A percentile compares a stretch with the other conserved stretches of the same genome.
These are phyloP conservation scores for Cercopithecus hamlyni DNA, from an alignment of 2,797 vertebrate genomes.

Conservation along the genomic window DNA sequence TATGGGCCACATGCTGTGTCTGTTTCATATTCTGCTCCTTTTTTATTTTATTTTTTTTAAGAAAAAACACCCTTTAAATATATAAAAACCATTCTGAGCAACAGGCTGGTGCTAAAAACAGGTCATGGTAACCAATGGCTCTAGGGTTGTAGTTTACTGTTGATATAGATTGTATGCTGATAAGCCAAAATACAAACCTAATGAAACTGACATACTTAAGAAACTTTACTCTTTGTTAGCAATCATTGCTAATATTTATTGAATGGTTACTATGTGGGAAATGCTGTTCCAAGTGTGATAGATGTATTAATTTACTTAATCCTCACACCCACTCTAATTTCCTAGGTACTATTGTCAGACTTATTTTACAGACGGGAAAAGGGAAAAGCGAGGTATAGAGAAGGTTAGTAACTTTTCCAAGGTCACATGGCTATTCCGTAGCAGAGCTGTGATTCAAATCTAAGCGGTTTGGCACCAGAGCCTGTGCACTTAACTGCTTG, in stretches of 20 bases:
- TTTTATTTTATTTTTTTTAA: background rate
- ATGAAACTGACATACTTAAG: background rate
- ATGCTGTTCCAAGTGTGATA: background rate
- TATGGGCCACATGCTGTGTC: background rate
- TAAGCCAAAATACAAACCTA: background rate
- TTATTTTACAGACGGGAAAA: background rate
- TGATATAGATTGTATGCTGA: background rate
- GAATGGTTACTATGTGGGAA: background rate
- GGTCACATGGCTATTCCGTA: background rate
- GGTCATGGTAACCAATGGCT: background rate
- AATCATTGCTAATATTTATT: background rate
- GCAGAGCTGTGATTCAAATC: background rate
- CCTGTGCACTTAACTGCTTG: background rate
- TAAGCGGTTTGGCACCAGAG: background rate
- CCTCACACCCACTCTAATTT: background rate
- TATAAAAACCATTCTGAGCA: background rate
- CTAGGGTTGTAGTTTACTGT: background rate
- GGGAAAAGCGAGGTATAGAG: background rate
- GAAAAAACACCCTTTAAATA: background rate
- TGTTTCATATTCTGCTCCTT: background rate
- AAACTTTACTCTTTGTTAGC: background rate
- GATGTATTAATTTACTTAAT: background rate
- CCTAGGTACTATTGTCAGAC: background rate
- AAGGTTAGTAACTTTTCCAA: background rate
- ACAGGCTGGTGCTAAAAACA: background rate